Evolutionary conservation across 2,113 vertebrate genomes (phyloP).

Genomic region (Mixornis gularis): DNA sequence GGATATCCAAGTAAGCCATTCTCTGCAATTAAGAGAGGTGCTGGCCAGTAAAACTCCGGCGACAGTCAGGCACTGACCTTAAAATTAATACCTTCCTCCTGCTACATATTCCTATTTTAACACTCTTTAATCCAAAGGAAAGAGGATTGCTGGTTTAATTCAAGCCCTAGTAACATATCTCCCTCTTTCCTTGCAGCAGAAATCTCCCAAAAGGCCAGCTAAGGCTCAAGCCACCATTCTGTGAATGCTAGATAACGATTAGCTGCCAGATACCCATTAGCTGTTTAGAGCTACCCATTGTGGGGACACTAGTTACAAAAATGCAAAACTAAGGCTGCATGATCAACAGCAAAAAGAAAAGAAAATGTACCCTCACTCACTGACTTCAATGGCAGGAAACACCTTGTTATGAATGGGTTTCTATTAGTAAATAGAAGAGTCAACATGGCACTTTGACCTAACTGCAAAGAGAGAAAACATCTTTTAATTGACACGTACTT

Average conservation of each 20-base stretch:
- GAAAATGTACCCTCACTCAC: rapidly evolving
- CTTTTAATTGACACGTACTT: not conserved
- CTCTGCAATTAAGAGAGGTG: not conserved
- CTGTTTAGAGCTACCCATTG: not conserved
- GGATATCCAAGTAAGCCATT: not conserved
- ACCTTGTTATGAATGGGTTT: not conserved
- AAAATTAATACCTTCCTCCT: not conserved
- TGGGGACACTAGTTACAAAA: not conserved
- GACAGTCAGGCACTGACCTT: not conserved
- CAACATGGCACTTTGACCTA: not conserved
- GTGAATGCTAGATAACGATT: not conserved
- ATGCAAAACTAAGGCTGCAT: not conserved
- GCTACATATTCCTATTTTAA: not conserved
- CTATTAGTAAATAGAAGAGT: not conserved
- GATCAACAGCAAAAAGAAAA: not conserved
- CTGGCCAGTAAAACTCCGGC: not conserved
- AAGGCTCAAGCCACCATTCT: not conserved
- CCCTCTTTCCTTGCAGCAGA: not conserved
- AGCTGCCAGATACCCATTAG: not conserved
- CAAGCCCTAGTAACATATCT: not conserved
- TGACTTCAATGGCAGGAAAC: not conserved
- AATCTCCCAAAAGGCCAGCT: not conserved
- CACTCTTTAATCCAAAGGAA: not conserved
- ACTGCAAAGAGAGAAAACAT: not conserved
- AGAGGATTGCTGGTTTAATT: not conserved